These are phyloP conservation scores for Orchestes rusci DNA, from an alignment of 2,888 invertebrate genomes.

Conservation along the genomic window DNA sequence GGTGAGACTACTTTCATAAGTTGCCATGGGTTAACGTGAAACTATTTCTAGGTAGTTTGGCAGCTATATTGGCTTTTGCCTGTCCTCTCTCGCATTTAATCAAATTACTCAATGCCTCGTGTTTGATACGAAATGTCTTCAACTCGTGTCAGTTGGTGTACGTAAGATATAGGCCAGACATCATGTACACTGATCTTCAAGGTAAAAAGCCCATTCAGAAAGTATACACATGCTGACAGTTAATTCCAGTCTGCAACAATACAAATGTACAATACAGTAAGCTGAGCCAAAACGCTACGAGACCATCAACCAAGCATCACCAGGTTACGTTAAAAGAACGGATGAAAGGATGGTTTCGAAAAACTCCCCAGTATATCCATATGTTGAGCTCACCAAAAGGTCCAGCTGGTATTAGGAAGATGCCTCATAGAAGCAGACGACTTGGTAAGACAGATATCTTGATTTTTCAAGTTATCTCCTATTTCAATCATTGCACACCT, in stretches of 20 bases:
- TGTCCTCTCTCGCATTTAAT: conserved; percentile 57
- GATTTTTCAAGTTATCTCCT: conserved; percentile 1
- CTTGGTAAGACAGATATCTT: conserved; percentile 4
- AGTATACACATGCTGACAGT: too few species aligned
- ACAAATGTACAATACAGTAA: conserved; percentile 38
- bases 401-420: conserved; percentile 17
- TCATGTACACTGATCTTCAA: conserved; percentile 44
- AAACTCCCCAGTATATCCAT: conserved; percentile 32
- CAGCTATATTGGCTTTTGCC: conserved; percentile 56
- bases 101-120: conserved; percentile 52
- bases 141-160: conserved; percentile 40
- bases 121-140: conserved; percentile 42
- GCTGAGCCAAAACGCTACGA: conserved; percentile 29
- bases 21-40: too few species aligned
- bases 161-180: conserved; percentile 52
- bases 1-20: conserved; percentile 38
- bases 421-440: conserved; percentile 12
- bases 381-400: conserved; percentile 28
- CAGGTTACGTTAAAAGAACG: conserved; percentile 23
- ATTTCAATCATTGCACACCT: too few species aligned
- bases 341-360: conserved; percentile 29
- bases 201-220: too few species aligned
- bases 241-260: too few species aligned
- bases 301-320: conserved; percentile 4
- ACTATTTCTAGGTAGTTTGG: conserved; percentile 49